These are phyloP conservation scores for Calvadosia cruxmelitensis DNA, from an alignment of 30 jellyfish, hydroid and myxozoan species.

Conservation along the genomic window DNA sequence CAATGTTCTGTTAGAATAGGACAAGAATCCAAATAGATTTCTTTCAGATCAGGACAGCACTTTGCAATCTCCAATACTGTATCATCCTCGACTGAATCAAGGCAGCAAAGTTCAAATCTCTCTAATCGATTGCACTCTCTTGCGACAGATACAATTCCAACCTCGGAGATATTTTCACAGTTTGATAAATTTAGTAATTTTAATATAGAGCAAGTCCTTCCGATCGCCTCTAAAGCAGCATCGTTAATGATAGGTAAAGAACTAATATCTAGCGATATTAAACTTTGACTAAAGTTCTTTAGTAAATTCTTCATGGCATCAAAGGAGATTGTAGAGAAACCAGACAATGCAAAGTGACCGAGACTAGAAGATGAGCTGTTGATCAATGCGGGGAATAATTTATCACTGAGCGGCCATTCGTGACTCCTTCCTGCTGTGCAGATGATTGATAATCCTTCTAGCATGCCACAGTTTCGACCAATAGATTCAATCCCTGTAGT, in stretches of 20 bases:
- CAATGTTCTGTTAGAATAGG: constrained; percentile 49
- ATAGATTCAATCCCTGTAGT: constrained; percentile 93
- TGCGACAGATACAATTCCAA: constrained; percentile 43
- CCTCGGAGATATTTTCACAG: constrained; percentile 61
- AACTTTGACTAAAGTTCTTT: constrained; percentile 43
- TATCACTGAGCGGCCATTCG: constrained; percentile 68
- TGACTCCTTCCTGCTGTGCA: constrained; percentile 31
- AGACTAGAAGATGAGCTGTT: constrained; percentile 71
- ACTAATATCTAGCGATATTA: constrained; percentile 73
- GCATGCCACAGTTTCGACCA: constrained; percentile 78
- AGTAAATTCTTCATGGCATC: constrained; percentile 67
- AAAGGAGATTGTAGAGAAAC: constrained; percentile 54
- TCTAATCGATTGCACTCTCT: constrained; percentile 33
- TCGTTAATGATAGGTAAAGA: constrained; percentile 53
- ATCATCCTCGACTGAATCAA: constrained; percentile 62
- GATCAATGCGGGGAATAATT: constrained; percentile 78
- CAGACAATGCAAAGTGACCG: constrained; percentile 79
- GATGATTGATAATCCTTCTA: constrained; percentile 66
- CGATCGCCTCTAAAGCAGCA: constrained; percentile 56
- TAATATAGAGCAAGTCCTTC: constrained; percentile 48
- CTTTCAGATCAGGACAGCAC: constrained; percentile 53
- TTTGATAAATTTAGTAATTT: constrained; percentile 40
- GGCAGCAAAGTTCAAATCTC: constrained; percentile 64
- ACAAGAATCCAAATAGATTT: constrained; percentile 64
- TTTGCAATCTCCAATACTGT: constrained; percentile 49